A percentile compares a stretch with the other conserved stretches of the same genome.
Conservation (phyloP, 2,113 vertebrate genomes). For the Entelurus aequoreus region DNA sequence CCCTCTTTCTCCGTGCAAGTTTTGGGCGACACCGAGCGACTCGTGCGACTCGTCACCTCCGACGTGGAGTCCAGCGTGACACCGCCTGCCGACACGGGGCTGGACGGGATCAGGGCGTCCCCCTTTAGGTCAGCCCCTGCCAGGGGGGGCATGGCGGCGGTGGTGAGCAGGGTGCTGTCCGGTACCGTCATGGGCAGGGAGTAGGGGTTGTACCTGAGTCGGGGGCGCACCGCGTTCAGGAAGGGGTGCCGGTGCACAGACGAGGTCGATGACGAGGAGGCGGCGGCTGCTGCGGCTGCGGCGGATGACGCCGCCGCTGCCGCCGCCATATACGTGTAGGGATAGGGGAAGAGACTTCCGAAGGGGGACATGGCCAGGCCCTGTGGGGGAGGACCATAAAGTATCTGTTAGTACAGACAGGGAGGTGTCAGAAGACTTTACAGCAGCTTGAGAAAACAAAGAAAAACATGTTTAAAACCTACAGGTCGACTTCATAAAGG, state of each 20-base stretch:
- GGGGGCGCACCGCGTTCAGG: conserved; percentile 86
- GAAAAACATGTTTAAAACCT: too few relatives aligned
- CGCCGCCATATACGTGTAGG: conserved; percentile 96
- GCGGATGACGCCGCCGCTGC: conserved; percentile 83
- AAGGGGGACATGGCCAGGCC: conserved; percentile 95
- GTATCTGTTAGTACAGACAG: too few relatives aligned
- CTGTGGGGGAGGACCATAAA: conserved; percentile 60
- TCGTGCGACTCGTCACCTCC: conserved; percentile 91
- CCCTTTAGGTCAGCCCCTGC: conserved; percentile 73
- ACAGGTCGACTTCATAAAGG: too few relatives aligned
- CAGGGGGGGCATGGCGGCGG: conserved; percentile 78
- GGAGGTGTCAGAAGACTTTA: too few relatives aligned
- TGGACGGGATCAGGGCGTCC: conserved; percentile 67
- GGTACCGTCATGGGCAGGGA: conserved; percentile 83
- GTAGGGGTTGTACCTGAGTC: conserved; percentile 95
- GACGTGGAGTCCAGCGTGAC: conserved; percentile 86
- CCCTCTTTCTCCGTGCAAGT: conserved; percentile 84
- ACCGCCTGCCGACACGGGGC: conserved; percentile 73
- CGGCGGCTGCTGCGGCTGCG: conserved; percentile 66
- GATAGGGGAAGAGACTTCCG: conserved; percentile 89
- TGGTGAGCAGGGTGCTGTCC: conserved; percentile 83
- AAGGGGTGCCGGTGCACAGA: conserved; percentile 90
- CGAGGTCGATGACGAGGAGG: conserved; percentile 64
- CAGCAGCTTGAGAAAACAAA: too few relatives aligned
- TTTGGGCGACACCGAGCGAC: conserved; percentile 89